Evolutionary conservation across 2,888 invertebrate genomes (phyloP).

Genomic region (Zaprionus lineosus): DNA sequence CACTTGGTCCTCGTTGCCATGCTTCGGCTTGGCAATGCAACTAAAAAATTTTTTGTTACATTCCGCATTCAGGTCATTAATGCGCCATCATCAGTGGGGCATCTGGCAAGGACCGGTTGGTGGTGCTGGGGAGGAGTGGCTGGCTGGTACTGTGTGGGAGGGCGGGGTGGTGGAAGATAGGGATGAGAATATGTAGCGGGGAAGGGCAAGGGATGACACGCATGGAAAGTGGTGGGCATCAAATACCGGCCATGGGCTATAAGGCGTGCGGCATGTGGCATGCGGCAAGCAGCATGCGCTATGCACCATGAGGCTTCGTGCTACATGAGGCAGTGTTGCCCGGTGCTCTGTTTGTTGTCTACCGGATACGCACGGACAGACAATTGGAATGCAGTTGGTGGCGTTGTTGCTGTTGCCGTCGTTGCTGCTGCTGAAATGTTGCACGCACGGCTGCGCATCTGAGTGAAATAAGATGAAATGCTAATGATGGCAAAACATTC

Average conservation of each 20-base stretch:
- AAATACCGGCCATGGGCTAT: background rate
- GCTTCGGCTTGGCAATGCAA: constrained; percentile 31
- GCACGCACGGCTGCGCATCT: constrained; percentile 65
- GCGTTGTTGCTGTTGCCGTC: constrained; percentile 10
- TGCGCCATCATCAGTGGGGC: constrained; percentile 66
- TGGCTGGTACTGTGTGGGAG: background rate
- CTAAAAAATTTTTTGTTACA: constrained; percentile 57
- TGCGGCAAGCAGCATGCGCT: constrained; percentile 28
- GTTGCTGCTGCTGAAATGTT: constrained; percentile 63
- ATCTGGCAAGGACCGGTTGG: background rate
- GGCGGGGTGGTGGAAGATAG: too few species aligned
- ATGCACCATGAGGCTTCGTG: too few species aligned
- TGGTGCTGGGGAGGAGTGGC: background rate
- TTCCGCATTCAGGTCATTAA: constrained; percentile 76
- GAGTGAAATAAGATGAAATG: constrained; percentile 76
- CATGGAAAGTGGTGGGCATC: too few species aligned
- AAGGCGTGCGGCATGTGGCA: background rate
- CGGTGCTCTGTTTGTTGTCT: constrained; percentile 46
- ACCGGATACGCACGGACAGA: constrained; percentile 62
- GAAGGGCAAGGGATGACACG: too few species aligned
- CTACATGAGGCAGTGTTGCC: constrained; percentile 37
- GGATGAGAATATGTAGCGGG: too few species aligned
- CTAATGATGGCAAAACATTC: constrained; percentile 71
- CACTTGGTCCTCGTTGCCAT: background rate
- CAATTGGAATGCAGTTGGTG: constrained; percentile 63